A percentile compares a stretch with the other conserved stretches of the same genome.
phyloP scores from a whole-genome alignment of 2,888 invertebrate species.

The Platynereis dumerilii region DNA sequence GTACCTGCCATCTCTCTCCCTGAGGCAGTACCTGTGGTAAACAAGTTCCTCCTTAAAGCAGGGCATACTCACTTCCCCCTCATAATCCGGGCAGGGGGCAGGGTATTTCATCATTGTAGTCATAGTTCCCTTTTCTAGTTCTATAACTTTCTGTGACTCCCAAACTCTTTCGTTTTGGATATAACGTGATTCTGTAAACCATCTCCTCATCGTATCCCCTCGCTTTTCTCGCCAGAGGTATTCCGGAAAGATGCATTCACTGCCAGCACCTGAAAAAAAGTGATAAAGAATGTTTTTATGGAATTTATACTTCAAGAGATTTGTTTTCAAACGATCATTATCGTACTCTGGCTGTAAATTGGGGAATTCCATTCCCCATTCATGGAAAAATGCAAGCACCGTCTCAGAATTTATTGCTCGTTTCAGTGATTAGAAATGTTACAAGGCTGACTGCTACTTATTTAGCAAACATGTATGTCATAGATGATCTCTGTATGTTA shows the following conservation, averaged over 20 bases:
- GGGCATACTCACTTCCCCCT: constrained; percentile 13
- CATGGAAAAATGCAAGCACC: no score
- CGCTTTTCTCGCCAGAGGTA: constrained; percentile 10
- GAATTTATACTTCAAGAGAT: no score
- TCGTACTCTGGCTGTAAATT: no score
- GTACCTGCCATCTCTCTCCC: constrained; percentile 11
- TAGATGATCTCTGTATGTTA: no score
- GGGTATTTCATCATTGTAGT: constrained; percentile 16
- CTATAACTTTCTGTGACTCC: constrained; percentile 12
- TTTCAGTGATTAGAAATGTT: no score
- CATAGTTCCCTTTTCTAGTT: not conserved
- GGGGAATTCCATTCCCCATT: no score
- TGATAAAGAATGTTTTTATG: no score
- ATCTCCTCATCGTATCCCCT: constrained; percentile 7
- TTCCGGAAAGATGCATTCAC: constrained; percentile 15
- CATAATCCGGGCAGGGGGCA: constrained; percentile 21
- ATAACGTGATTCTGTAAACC: constrained; percentile 17
- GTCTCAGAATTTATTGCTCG: no score
- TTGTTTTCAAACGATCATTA: no score
- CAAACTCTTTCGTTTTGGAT: constrained; percentile 10
- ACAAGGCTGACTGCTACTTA: no score
- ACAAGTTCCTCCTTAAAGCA: constrained; percentile 19
- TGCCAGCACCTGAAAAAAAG: constrained; percentile 7
- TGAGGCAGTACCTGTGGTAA: constrained; percentile 7
- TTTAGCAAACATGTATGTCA: no score